Conservation (phyloP, 1,140 invertebrate genomes). For the Listronotus oregonensis region DNA sequence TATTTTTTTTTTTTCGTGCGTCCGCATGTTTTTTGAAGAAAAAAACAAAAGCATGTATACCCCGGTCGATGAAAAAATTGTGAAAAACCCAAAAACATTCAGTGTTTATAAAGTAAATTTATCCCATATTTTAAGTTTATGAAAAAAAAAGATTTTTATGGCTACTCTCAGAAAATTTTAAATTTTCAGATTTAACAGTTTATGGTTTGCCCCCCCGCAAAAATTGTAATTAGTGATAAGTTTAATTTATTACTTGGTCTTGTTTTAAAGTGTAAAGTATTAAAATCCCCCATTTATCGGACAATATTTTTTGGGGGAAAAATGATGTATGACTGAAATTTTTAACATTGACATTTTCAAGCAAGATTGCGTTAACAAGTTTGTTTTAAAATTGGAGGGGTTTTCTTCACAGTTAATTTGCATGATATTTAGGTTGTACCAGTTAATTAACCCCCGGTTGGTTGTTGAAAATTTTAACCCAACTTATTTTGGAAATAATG, state of each 20-base stretch:
- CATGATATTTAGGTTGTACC: constrained; percentile 8
- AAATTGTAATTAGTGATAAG: constrained; percentile 25
- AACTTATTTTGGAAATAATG: too few species aligned
- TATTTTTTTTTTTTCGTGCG: too few species aligned
- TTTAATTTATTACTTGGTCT: constrained; percentile 19
- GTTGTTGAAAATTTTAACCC: too few species aligned
- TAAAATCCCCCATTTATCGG: constrained; percentile 34
- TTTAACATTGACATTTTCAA: constrained; percentile 20
- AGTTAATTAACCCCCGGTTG: too few species aligned
- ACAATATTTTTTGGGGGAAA: constrained; percentile 13
- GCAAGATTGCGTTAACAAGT: constrained; percentile 10
- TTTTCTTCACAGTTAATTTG: constrained; percentile 17
- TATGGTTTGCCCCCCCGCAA: constrained; percentile 10
- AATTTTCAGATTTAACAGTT: constrained; percentile 4
- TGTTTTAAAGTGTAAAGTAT: constrained; percentile 7
- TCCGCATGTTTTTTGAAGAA: too few species aligned
- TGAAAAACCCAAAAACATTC: too few species aligned
- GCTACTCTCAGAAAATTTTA: too few species aligned
- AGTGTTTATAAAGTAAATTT: too few species aligned
- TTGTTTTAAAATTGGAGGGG: constrained; percentile 8
- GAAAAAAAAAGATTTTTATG: too few species aligned
- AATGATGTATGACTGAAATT: constrained; percentile 32
- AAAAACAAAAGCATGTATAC: too few species aligned
- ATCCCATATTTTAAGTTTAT: too few species aligned
- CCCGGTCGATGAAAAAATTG: too few species aligned